Conservation (phyloP, 23 tunicate species). For the Aplidium turbinatum region DNA sequence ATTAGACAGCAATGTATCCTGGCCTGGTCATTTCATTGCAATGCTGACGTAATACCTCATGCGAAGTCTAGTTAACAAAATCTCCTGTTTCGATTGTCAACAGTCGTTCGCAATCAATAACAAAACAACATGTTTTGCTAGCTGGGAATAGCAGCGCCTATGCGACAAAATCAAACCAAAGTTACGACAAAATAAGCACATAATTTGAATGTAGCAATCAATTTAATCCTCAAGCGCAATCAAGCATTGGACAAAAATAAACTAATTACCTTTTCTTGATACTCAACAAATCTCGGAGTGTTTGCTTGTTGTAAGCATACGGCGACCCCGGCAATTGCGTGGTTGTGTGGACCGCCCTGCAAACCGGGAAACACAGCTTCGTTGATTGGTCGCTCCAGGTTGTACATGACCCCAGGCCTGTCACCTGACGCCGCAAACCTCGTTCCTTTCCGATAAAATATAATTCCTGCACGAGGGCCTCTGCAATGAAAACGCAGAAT, state of each 20-base stretch:
- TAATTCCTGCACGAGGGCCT: slow-evolving; percentile 96
- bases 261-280: slow-evolving; percentile 73
- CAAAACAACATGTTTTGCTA: too few species aligned
- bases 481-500: too few species aligned
- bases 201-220: too few species aligned
- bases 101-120: too few species aligned
- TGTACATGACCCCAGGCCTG: slow-evolving; percentile 75
- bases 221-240: too few species aligned
- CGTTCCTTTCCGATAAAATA: slow-evolving; percentile 88
- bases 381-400: slow-evolving; percentile 94
- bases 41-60: too few species aligned
- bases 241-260: too few species aligned
- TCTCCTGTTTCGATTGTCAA: too few species aligned
- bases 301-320: slow-evolving; percentile 93
- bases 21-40: too few species aligned
- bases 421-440: slow-evolving; percentile 34
- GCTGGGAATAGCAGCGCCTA: too few species aligned
- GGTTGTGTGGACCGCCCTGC: slow-evolving; percentile 99
- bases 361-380: slow-evolving; percentile 99
- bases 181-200: not conserved
- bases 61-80: too few species aligned
- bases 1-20: too few species aligned
- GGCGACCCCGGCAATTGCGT: slow-evolving; percentile 95
- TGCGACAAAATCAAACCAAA: not conserved
- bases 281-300: slow-evolving; percentile 60